Conservation (phyloP, 2,888 invertebrate species). For the Apodemia duryi region DNA sequence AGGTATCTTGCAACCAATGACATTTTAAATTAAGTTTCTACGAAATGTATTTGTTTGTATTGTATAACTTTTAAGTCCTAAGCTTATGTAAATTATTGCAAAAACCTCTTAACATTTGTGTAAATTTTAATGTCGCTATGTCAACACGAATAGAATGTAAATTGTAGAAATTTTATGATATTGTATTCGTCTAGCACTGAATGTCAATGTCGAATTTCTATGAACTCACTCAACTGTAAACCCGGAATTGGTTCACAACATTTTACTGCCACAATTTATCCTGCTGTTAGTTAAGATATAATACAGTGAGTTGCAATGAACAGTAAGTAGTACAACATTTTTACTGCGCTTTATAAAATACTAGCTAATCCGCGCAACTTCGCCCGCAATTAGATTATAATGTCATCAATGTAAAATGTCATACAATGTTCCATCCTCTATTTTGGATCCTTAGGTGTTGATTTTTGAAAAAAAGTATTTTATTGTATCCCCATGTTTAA, state of each 20-base stretch:
- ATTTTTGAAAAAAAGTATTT: no score
- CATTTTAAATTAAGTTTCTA: slow-evolving; percentile 5
- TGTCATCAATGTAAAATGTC: no score
- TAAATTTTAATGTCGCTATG: slow-evolving; percentile 53
- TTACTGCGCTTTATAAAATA: no score
- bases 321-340: no score
- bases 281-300: not conserved
- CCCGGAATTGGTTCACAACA: slow-evolving; percentile 17
- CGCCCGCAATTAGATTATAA: no score
- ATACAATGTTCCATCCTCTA: no score
- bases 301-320: not conserved
- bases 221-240: slow-evolving; percentile 42
- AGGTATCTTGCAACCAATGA: not conserved
- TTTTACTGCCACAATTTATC: slow-evolving; percentile 14
- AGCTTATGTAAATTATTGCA: slow-evolving; percentile 42
- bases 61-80: slow-evolving; percentile 12
- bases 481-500: no score
- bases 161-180: slow-evolving; percentile 45
- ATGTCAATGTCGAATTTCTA: slow-evolving; percentile 62
- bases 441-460: no score
- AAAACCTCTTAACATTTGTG: slow-evolving; percentile 51
- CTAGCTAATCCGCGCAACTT: no score
- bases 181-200: slow-evolving; percentile 37
- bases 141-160: slow-evolving; percentile 50
- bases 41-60: slow-evolving; percentile 3